Percentiles rank a stretch among this genome's conserved stretches.
Conservation (phyloP, 2,113 vertebrate species). For the Neopipo cinnamomea region DNA sequence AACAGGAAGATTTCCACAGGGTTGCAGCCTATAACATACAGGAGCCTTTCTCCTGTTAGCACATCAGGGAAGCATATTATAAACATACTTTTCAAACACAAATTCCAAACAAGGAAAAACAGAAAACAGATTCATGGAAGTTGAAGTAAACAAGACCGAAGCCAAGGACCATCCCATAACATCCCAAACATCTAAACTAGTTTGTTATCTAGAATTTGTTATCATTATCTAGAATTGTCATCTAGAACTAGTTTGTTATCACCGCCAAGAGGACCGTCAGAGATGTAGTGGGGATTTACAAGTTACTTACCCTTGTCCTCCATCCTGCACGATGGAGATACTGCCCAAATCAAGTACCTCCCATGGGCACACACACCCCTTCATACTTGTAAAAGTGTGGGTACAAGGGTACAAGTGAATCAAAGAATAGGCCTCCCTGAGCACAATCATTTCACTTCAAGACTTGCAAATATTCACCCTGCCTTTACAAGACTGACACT, state of each 20-base stretch:
- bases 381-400: not conserved
- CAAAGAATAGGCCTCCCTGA: not conserved
- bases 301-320: not conserved
- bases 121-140: not conserved
- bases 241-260: not conserved
- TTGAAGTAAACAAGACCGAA: not conserved
- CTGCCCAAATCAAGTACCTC: not conserved
- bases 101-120: not conserved
- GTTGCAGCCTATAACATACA: not conserved
- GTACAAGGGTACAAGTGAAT: not conserved
- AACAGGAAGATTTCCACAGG: not conserved
- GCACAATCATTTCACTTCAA: not conserved
- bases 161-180: not conserved
- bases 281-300: not conserved
- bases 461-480: not conserved
- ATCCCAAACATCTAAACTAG: not conserved
- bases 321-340: not conserved
- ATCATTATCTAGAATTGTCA: too few species aligned
- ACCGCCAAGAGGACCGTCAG: not conserved
- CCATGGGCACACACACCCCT: accelerated
- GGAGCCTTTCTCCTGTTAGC: not conserved
- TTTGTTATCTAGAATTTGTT: too few species aligned
- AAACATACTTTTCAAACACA: not conserved
- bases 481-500: not conserved
- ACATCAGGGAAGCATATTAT: not conserved